Conservation (phyloP, 1,140 invertebrate genomes). For the Lasaia peninsularis region DNA sequence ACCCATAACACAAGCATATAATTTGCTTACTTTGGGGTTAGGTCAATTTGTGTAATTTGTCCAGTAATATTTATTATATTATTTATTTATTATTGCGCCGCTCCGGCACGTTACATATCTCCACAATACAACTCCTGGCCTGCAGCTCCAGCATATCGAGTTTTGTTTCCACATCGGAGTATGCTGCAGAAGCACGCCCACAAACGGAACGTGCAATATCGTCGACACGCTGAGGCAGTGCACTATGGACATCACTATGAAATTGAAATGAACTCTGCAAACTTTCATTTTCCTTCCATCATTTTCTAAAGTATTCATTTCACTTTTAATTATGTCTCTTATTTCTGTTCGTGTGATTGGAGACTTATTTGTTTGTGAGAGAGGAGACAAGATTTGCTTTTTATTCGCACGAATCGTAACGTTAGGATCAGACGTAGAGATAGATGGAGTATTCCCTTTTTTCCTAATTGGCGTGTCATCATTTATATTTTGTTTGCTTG, state of each 20-base stretch:
- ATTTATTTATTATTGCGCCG: conserved; percentile 6
- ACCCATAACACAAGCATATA: too few relatives aligned
- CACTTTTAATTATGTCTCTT: neutral
- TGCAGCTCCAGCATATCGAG: conserved; percentile 15
- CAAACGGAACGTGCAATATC: neutral
- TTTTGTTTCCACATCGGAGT: neutral
- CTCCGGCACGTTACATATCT: conserved; percentile 14
- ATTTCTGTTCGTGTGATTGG: neutral
- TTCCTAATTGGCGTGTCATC: too few relatives aligned
- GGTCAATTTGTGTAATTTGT: too few relatives aligned
- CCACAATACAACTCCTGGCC: conserved; percentile 16
- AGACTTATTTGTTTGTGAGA: neutral
- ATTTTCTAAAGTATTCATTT: neutral
- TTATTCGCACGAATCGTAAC: too few relatives aligned
- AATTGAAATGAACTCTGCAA: neutral
- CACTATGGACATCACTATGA: neutral
- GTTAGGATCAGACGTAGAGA: too few relatives aligned
- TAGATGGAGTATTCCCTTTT: too few relatives aligned
- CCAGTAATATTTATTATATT: too few relatives aligned
- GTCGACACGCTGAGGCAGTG: neutral
- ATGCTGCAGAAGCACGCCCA: neutral
- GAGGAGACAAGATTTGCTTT: neutral
- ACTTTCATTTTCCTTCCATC: neutral
- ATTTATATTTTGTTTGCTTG: too few relatives aligned
- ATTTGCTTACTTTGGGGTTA: too few relatives aligned